Evolutionary conservation across 2,797 vertebrate species (phyloP).

Genomic region (Danio kyathit): DNA sequence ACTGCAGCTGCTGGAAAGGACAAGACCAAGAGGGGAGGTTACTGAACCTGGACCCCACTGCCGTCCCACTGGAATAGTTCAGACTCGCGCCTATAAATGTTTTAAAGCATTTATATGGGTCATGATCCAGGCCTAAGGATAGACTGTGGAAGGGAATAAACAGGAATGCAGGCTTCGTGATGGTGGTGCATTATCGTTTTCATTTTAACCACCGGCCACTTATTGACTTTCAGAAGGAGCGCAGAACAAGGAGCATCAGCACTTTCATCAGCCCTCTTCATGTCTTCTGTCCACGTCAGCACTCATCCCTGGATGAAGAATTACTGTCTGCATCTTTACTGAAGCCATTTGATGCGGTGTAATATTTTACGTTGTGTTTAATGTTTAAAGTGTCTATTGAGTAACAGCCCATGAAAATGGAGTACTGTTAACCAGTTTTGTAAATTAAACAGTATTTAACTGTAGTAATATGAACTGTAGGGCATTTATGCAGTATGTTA

Average conservation of each 20-base stretch:
- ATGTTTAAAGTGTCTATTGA: too few species aligned
- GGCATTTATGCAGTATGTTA: too few species aligned
- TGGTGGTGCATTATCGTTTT: constrained; percentile 34
- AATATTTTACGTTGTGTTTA: neutral
- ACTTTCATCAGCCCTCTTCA: constrained; percentile 9
- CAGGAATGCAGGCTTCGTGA: neutral
- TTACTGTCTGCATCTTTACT: neutral
- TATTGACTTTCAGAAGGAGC: constrained; percentile 40
- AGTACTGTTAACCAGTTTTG: too few species aligned
- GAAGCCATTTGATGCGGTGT: neutral
- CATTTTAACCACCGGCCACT: constrained; percentile 41
- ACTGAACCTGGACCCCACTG: constrained; percentile 27
- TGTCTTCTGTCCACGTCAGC: constrained; percentile 28
- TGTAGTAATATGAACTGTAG: too few species aligned
- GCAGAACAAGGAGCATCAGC: constrained; percentile 14
- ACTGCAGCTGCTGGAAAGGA: constrained; percentile 24
- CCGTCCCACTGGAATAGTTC: constrained; percentile 33
- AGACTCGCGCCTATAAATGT: constrained; percentile 52
- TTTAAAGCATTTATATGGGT: constrained; percentile 56
- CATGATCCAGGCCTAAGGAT: constrained; percentile 48
- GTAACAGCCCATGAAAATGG: too few species aligned
- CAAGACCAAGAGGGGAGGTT: constrained; percentile 7
- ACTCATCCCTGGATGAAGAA: constrained; percentile 5
- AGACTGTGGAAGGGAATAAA: constrained; percentile 33
- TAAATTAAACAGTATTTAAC: too few species aligned